These are phyloP conservation scores for Tetropium fuscum DNA, from an alignment of 2,888 invertebrate species.

Conservation along the genomic window DNA sequence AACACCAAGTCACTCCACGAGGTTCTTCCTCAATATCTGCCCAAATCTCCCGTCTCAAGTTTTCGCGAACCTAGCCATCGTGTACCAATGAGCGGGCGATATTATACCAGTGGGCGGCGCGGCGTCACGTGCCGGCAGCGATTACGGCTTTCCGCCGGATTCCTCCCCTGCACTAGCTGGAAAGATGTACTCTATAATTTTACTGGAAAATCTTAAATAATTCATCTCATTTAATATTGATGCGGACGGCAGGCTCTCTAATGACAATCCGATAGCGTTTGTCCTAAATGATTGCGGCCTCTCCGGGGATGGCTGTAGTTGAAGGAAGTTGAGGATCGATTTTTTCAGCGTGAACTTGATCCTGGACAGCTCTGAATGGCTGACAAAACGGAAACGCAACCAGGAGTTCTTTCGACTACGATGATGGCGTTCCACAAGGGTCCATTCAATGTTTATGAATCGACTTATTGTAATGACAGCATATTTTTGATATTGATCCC, in stretches of 20 bases:
- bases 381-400: no score
- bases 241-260: slow-evolving; percentile 29
- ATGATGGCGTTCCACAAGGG: no score
- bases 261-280: slow-evolving; percentile 38
- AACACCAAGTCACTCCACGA: background rate
- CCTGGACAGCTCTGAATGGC: no score
- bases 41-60: slow-evolving; percentile 18
- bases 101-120: slow-evolving; percentile 35
- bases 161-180: slow-evolving; percentile 34
- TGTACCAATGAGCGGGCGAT: slow-evolving; percentile 45
- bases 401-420: no score
- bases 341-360: slow-evolving; percentile 1
- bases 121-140: slow-evolving; percentile 32
- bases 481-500: no score
- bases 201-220: slow-evolving; percentile 39
- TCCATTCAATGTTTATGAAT: no score
- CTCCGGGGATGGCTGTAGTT: no score
- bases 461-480: no score
- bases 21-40: background rate
- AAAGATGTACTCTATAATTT: slow-evolving; percentile 43
- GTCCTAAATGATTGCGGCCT: slow-evolving; percentile 34
- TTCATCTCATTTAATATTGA: slow-evolving; percentile 39
- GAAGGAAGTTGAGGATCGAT: no score
- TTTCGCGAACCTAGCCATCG: slow-evolving; percentile 38
- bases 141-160: slow-evolving; percentile 24